Conservation (phyloP, 2,113 vertebrate genomes). For the Platichthys flesus region DNA sequence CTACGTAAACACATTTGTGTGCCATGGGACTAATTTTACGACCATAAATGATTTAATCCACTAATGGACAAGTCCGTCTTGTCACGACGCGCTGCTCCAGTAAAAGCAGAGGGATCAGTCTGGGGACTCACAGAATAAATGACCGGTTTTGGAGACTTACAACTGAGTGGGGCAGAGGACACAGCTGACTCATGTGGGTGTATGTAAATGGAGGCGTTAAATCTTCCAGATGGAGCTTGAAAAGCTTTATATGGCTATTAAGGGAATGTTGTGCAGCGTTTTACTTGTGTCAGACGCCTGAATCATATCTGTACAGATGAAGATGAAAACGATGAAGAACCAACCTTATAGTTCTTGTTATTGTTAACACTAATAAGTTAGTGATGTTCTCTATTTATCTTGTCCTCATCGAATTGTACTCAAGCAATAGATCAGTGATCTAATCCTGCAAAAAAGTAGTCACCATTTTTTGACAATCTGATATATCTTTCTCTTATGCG, state of each 20-base stretch:
- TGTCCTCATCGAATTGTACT: too few relatives aligned
- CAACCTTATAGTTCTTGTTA: neutral
- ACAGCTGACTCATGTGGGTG: slow-evolving; percentile 55
- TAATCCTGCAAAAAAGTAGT: too few relatives aligned
- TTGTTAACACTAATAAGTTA: too few relatives aligned
- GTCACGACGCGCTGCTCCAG: slow-evolving; percentile 19
- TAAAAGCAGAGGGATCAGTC: slow-evolving; percentile 50
- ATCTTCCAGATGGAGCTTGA: slow-evolving; percentile 63
- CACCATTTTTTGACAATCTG: too few relatives aligned
- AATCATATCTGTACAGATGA: slow-evolving; percentile 25
- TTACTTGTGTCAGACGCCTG: slow-evolving; percentile 19
- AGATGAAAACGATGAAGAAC: neutral
- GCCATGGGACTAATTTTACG: slow-evolving; percentile 11
- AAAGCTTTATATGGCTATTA: slow-evolving; percentile 43
- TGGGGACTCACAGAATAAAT: slow-evolving; percentile 39
- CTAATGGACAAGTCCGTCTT: slow-evolving; percentile 31
- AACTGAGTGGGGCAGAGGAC: slow-evolving; percentile 43
- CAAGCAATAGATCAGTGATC: too few relatives aligned
- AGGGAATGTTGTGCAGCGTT: neutral
- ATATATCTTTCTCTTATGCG: too few relatives aligned
- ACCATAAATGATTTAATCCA: slow-evolving; percentile 7
- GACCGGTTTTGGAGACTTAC: slow-evolving; percentile 38
- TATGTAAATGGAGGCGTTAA: slow-evolving; percentile 61
- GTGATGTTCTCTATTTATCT: too few relatives aligned
- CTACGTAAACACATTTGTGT: neutral